These are phyloP conservation scores for Rhynchotus rufescens DNA, from an alignment of 2,797 vertebrate genomes.

Conservation along the genomic window DNA sequence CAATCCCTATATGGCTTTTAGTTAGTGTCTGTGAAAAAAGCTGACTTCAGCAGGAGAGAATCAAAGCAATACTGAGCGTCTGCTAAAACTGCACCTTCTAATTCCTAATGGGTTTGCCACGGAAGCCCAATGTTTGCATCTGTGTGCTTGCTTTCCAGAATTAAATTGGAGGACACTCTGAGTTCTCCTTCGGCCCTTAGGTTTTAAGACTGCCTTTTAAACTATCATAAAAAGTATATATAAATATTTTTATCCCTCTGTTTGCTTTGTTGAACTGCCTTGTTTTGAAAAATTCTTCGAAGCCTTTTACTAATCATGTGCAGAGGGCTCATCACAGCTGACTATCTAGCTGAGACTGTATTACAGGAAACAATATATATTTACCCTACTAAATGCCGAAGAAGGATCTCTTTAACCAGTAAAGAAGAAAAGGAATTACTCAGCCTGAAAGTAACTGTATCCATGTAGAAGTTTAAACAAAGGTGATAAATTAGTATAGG, in stretches of 20 bases:
- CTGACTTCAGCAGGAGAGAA: neutral
- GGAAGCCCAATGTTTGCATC: neutral
- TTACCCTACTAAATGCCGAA: slow-evolving; percentile 28
- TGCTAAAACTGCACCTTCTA: neutral
- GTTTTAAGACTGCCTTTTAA: neutral
- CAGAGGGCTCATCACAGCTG: neutral
- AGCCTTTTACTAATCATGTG: neutral
- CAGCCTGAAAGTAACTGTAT: neutral
- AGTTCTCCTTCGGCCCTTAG: neutral
- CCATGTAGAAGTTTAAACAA: slow-evolving; percentile 2
- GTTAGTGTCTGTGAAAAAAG: neutral
- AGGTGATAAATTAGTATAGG: neutral
- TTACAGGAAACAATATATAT: slow-evolving; percentile 1
- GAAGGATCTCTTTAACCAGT: neutral
- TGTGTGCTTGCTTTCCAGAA: neutral
- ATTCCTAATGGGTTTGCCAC: neutral
- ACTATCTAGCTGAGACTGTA: neutral
- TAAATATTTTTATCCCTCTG: neutral
- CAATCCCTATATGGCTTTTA: neutral
- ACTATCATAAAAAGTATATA: neutral
- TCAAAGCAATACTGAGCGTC: neutral
- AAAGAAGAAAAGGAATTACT: slow-evolving; percentile 19
- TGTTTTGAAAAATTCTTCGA: neutral
- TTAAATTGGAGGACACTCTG: neutral
- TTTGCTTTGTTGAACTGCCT: neutral